Percentiles rank a stretch among this genome's conserved stretches.
Conservation (phyloP, 2,888 invertebrate species). For the Drosophila anomalata region DNA sequence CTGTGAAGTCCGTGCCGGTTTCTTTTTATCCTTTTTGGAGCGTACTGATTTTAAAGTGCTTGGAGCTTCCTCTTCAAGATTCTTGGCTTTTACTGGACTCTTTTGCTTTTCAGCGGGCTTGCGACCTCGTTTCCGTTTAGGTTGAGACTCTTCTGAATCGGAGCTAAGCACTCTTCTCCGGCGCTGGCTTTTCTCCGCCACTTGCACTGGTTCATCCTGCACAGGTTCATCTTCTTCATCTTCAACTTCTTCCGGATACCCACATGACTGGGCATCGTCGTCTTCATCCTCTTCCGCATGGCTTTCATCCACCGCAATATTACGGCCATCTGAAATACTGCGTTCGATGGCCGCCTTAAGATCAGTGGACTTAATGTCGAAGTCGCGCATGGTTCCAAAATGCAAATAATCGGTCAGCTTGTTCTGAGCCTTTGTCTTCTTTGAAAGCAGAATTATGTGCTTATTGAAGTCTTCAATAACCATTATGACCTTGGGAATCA, state of each 20-base stretch:
- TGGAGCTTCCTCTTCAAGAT: not conserved
- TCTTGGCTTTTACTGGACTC: too few species aligned
- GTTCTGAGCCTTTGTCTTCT: constrained; percentile 85
- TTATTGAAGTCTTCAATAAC: constrained; percentile 87
- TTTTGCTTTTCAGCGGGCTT: constrained; percentile 12
- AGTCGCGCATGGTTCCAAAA: constrained; percentile 87
- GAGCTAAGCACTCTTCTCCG: constrained; percentile 14
- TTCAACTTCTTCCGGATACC: constrained; percentile 15
- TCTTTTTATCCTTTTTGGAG: not conserved
- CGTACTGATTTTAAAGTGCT: not conserved
- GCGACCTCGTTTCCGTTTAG: constrained; percentile 26
- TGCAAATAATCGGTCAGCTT: constrained; percentile 85
- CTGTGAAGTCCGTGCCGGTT: not conserved
- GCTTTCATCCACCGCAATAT: constrained; percentile 69
- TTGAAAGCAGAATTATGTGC: constrained; percentile 85
- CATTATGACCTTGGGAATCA: constrained; percentile 87
- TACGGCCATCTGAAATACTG: constrained; percentile 76
- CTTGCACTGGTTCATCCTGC: constrained; percentile 9
- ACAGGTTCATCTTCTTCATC: constrained; percentile 15
- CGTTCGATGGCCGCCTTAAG: constrained; percentile 85
- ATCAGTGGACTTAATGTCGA: constrained; percentile 85
- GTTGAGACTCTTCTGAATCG: constrained; percentile 19
- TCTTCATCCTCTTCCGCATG: constrained; percentile 34
- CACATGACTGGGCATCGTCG: constrained; percentile 44
- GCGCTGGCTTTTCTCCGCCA: constrained; percentile 3